Percentiles rank a stretch among this genome's conserved stretches.
These are phyloP conservation scores for Girardinichthys multiradiatus DNA, from an alignment of 2,113 vertebrate species.

Conservation along the genomic window DNA sequence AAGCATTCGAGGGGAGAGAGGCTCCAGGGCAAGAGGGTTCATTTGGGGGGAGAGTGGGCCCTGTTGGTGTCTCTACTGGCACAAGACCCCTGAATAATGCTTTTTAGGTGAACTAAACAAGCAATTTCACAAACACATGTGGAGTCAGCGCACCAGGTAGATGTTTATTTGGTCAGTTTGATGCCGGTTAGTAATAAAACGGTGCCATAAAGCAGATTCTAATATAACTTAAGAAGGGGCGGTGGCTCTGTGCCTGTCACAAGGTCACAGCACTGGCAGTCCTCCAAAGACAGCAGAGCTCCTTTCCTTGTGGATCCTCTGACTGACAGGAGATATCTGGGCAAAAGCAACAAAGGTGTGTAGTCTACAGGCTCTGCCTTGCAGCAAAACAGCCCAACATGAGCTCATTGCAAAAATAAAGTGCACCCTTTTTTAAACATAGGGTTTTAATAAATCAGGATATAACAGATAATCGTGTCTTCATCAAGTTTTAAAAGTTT, in stretches of 20 bases:
- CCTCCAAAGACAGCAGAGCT: constrained; percentile 59
- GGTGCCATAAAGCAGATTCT: constrained; percentile 70
- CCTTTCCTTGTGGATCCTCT: constrained; percentile 36
- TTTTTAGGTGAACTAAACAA: constrained; percentile 41
- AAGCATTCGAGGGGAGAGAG: constrained; percentile 60
- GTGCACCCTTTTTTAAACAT: no score
- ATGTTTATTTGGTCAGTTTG: constrained; percentile 24
- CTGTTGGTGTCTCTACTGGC: constrained; percentile 52
- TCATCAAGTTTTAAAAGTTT: no score
- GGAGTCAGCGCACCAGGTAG: constrained; percentile 41
- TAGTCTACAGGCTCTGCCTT: constrained; percentile 24
- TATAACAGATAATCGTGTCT: no score
- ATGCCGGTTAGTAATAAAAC: constrained; percentile 42
- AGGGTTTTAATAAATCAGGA: no score
- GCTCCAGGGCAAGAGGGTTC: constrained; percentile 45
- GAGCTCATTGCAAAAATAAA: constrained; percentile 22
- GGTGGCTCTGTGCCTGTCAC: constrained; percentile 35
- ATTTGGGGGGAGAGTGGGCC: constrained; percentile 36
- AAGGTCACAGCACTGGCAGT: constrained; percentile 73
- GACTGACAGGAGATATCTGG: constrained; percentile 48
- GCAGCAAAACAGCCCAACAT: constrained; percentile 45
- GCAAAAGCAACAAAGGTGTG: constrained; percentile 50
- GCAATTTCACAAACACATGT: constrained; percentile 38
- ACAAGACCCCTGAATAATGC: constrained; percentile 41
- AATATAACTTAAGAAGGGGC: constrained; percentile 66